Conservation (phyloP, 2,797 vertebrate genomes). For the Arrhamphus sclerolepis region DNA sequence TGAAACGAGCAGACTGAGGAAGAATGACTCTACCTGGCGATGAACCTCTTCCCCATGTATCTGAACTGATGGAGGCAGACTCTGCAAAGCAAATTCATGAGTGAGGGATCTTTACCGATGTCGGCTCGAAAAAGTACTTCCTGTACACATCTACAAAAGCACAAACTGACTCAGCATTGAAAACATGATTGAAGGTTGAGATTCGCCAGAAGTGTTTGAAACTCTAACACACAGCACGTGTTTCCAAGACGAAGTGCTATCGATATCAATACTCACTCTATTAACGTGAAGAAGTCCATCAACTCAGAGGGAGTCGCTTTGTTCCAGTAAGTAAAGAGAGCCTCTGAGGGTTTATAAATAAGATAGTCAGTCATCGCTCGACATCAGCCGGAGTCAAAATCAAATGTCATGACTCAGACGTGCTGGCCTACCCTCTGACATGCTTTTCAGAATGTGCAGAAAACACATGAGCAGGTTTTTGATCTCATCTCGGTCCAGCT, state of each 20-base stretch:
- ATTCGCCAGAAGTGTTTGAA: too few relatives aligned
- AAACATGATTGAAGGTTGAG: too few relatives aligned
- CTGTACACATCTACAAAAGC: neutral
- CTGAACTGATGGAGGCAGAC: conserved; percentile 97
- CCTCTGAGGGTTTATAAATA: conserved; percentile 79
- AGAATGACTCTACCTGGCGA: conserved; percentile 88
- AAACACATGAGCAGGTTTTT: conserved; percentile 97
- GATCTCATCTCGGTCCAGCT: conserved; percentile 94
- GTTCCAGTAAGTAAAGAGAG: conserved; percentile 96
- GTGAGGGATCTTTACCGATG: neutral
- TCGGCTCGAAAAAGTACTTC: too few relatives aligned
- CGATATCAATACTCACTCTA: conserved; percentile 87
- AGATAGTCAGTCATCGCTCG: too few relatives aligned
- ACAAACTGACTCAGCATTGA: too few relatives aligned
- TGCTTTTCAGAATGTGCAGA: conserved; percentile 94
- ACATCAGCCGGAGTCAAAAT: neutral
- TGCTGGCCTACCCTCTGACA: conserved; percentile 92
- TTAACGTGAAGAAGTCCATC: conserved; percentile 96
- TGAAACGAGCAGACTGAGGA: neutral
- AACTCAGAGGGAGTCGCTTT: conserved; percentile 91
- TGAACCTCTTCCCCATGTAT: conserved; percentile 97
- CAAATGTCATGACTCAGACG: neutral
- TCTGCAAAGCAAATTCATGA: conserved; percentile 75
- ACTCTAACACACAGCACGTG: too few relatives aligned
- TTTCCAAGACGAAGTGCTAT: too few relatives aligned